Evolutionary conservation across 1,140 invertebrate species (phyloP), one percentile per base, ranked within the genome.

Genomic region (Acyrthosiphon pisum): DNA sequence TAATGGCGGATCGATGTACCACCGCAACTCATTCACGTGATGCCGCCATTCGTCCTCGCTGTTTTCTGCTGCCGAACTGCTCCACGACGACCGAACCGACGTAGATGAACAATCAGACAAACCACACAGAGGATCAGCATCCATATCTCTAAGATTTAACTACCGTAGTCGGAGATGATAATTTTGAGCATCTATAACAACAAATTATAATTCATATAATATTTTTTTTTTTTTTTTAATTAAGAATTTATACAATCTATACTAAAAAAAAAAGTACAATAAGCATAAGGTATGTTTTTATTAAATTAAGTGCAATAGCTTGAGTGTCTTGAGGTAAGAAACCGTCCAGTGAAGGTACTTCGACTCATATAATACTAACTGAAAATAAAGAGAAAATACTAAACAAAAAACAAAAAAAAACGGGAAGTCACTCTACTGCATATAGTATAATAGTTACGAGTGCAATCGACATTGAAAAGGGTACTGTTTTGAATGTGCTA

Each of bases 11-110:
- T 53, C 81, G 18, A 93, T 93, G 35, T 86, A 93, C 91, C 91
- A 86, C 20, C 76, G 76, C 35, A 93, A 44, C 37, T 93, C 91
- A 41, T 93, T 81, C n/a, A 93, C 91, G 14, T 93, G 35, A 18
- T 93, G 44, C n/a, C 81, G 48, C 91, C 91, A 93, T 93, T 93
- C 91, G n/a, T 93, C 91, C 37, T 93, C 91, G 35, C 91, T 93
- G 35, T 93, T 26, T 14, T 93, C 91, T 1, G 76, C 76, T 18
- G 76, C 81, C 22, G 81, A 93, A 84, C 91, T 93, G 56, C 91
- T 93, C 91, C 91, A 93, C 22, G 91, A 93, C 26, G 91, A 93
- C 6, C 91, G 91, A 44, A 53, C 81, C 14, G 91, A 93, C 22
- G 81, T 86, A 30, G 81, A 93, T 1, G 91, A 93, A 56, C 91